Evolutionary conservation across 2,888 invertebrate genomes (phyloP).

Genomic region (Nycteola revayana): DNA sequence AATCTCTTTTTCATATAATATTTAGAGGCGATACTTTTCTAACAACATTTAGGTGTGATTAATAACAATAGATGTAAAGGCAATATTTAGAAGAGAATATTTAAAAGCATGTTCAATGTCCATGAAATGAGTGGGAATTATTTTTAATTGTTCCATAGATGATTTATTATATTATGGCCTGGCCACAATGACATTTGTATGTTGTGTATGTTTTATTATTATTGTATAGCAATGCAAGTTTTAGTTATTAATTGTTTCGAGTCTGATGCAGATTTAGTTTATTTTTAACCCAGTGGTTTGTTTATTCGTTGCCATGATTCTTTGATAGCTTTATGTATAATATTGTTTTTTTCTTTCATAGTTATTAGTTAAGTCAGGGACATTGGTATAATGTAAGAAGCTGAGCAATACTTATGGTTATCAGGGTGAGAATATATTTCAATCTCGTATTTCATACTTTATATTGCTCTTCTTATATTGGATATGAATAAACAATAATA

Average conservation of each 20-base stretch:
- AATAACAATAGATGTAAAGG: slow-evolving; percentile 74
- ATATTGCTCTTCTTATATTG: slow-evolving; percentile 4
- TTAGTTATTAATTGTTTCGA: slow-evolving; percentile 49
- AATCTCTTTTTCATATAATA: slow-evolving; percentile 68
- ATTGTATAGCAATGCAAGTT: slow-evolving; percentile 66
- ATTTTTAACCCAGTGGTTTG: slow-evolving; percentile 26
- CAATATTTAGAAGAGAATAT: slow-evolving; percentile 60
- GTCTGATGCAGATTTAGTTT: slow-evolving; percentile 77
- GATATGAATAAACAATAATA: neutral
- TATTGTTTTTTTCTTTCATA: slow-evolving; percentile 18
- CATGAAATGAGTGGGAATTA: slow-evolving; percentile 52
- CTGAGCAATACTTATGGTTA: slow-evolving; percentile 32
- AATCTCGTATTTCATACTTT: slow-evolving; percentile 9
- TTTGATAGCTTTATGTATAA: slow-evolving; percentile 28
- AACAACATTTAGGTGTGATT: slow-evolving; percentile 76
- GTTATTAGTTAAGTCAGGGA: slow-evolving; percentile 7
- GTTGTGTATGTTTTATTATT: slow-evolving; percentile 57
- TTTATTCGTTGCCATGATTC: slow-evolving; percentile 46
- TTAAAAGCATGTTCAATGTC: slow-evolving; percentile 56
- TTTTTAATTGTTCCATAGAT: slow-evolving; percentile 61
- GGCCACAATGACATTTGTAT: slow-evolving; percentile 62
- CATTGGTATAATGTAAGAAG: slow-evolving; percentile 16
- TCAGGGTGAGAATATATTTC: slow-evolving; percentile 17
- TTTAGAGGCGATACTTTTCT: slow-evolving; percentile 79
- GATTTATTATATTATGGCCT: slow-evolving; percentile 56